These are phyloP conservation scores for Adelognathus sp. DNA, from an alignment of 2,888 invertebrate genomes.

Conservation along the genomic window DNA sequence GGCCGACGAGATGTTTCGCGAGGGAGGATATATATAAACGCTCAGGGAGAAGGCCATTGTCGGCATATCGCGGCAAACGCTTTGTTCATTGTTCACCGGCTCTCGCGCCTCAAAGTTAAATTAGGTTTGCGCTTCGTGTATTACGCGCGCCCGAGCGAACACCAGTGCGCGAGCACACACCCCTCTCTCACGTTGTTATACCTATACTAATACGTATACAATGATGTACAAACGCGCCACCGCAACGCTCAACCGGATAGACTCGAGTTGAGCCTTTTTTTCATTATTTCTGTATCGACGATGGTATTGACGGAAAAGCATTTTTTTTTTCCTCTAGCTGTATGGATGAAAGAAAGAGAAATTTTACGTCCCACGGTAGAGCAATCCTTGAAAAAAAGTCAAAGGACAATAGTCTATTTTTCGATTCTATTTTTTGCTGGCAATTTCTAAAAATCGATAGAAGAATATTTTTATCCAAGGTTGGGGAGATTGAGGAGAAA, in stretches of 20 bases:
- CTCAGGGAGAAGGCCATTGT: slow-evolving; percentile 58
- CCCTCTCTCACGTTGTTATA: slow-evolving; percentile 40
- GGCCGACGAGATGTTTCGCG: slow-evolving; percentile 29
- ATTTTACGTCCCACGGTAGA: background rate
- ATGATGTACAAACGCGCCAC: slow-evolving; percentile 16
- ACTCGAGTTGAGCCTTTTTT: background rate
- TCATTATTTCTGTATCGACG: background rate
- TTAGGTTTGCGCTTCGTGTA: slow-evolving; percentile 61
- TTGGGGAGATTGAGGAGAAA: background rate
- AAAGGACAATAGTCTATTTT: background rate
- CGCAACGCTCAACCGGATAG: background rate
- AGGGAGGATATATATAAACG: slow-evolving; percentile 34
- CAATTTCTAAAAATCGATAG: background rate
- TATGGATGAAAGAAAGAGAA: background rate
- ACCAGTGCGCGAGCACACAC: too few relatives aligned
- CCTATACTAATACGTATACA: slow-evolving; percentile 37
- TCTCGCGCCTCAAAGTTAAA: slow-evolving; percentile 62
- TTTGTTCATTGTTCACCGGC: slow-evolving; percentile 65
- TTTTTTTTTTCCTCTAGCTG: slow-evolving; percentile 1
- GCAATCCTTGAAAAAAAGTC: background rate
- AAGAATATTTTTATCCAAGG: slow-evolving; percentile 20
- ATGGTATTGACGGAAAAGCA: background rate
- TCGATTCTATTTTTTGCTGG: background rate
- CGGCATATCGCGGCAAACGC: slow-evolving; percentile 58
- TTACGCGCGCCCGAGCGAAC: slow-evolving; percentile 52